Evolutionary conservation across 2,797 vertebrate species (phyloP).

Genomic region (Numenius phaeopus): DNA sequence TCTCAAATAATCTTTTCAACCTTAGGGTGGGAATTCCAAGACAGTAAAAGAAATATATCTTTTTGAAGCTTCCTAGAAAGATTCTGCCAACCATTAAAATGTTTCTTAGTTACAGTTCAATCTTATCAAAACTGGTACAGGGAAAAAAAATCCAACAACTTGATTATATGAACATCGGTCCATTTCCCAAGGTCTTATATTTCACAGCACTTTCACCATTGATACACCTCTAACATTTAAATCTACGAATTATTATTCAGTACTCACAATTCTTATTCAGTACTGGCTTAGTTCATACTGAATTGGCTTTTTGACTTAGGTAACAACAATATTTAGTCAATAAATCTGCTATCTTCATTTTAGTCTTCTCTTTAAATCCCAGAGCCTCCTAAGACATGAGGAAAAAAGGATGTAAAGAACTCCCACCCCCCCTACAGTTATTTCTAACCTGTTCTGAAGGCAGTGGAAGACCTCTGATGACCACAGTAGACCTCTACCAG

Average conservation of each 20-base stretch:
- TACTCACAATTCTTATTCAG: not conserved
- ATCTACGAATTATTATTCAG: not conserved
- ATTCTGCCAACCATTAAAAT: not conserved
- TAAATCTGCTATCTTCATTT: not conserved
- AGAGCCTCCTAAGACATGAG: not conserved
- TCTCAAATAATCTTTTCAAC: not conserved
- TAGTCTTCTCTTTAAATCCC: not conserved
- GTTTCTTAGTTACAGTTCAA: not conserved
- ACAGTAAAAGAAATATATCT: not conserved
- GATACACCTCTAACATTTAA: rapidly evolving
- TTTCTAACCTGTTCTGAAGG: not conserved
- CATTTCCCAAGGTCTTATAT: not conserved
- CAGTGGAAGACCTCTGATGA: not conserved
- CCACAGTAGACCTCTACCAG: not conserved
- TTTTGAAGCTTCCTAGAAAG: not conserved
- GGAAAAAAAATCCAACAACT: not conserved
- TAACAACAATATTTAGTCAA: not conserved
- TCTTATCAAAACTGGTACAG: not conserved
- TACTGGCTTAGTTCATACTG: not conserved
- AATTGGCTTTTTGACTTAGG: not conserved
- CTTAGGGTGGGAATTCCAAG: not conserved
- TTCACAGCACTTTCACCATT: not conserved
- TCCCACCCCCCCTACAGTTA: not conserved
- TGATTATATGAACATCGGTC: not conserved
- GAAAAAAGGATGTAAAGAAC: not conserved